Conservation (phyloP, 2,888 invertebrate genomes). For the Orchesella flavescens region DNA sequence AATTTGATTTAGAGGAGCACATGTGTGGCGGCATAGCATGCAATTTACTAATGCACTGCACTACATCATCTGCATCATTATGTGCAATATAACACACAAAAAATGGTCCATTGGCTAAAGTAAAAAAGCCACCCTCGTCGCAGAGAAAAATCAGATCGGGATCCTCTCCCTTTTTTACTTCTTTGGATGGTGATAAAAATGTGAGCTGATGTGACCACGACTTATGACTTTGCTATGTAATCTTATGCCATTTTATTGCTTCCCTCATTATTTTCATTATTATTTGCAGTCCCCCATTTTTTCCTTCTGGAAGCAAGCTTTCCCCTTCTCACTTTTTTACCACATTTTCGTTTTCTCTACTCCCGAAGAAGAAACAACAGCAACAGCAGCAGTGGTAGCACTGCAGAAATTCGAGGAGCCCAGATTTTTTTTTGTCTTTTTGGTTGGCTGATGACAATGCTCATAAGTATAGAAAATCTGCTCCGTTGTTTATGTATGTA, state of each 20-base stretch:
- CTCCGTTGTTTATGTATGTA: too few species aligned
- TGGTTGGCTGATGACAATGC: conserved; percentile 17
- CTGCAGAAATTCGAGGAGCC: conserved; percentile 1
- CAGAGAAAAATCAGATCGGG: neutral
- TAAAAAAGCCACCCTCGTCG: conserved; percentile 54
- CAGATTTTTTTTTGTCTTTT: neutral
- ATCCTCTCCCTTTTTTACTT: neutral
- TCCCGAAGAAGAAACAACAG: too few species aligned
- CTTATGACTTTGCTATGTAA: conserved; percentile 60
- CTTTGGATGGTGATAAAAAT: conserved; percentile 48
- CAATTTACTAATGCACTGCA: conserved; percentile 57
- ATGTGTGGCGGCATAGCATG: neutral
- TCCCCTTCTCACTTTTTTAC: conserved; percentile 15
- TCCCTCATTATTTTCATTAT: conserved; percentile 56
- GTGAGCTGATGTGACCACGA: conserved; percentile 59
- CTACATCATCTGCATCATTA: conserved; percentile 44
- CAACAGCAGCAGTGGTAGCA: too few species aligned
- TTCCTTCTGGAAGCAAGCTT: conserved; percentile 17
- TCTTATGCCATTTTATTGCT: conserved; percentile 49
- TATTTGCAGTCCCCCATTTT: conserved; percentile 44
- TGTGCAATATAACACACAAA: conserved; percentile 31
- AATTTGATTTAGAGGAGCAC: conserved; percentile 50
- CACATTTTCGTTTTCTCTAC: conserved; percentile 1
- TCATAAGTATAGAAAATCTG: neutral
- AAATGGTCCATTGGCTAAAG: conserved; percentile 5